Conservation (phyloP, 2,888 invertebrate species). For the Rotaria macrura region DNA sequence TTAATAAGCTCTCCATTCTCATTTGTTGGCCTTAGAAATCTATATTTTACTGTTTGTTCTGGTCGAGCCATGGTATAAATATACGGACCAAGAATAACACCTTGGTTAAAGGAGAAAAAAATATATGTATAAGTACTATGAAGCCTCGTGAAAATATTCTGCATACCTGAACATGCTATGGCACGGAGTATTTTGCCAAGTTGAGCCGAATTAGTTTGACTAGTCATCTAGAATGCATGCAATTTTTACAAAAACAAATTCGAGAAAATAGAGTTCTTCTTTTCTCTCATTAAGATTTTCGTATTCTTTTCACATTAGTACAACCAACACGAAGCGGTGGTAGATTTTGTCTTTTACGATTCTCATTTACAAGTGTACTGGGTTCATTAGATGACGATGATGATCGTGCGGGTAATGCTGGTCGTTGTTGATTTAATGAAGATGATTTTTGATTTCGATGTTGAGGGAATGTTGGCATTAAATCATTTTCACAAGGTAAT, state of each 20-base stretch:
- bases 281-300: not conserved
- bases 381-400: not conserved
- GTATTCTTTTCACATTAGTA: not conserved
- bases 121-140: not conserved
- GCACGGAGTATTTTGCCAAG: not conserved
- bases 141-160: not conserved
- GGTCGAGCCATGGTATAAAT: not conserved
- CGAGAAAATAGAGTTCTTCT: no score
- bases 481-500: constrained; percentile 80
- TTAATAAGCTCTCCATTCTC: not conserved
- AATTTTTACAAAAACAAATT: not conserved
- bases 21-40: not conserved
- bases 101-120: not conserved
- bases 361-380: not conserved
- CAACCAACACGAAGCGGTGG: not conserved
- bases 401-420: not conserved
- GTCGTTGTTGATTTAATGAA: not conserved
- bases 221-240: not conserved
- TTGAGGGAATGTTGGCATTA: constrained; percentile 96
- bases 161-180: not conserved
- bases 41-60: not conserved
- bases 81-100: not conserved
- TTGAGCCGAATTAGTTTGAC: not conserved
- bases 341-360: not conserved
- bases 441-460: not conserved